Evolutionary conservation across 1,140 invertebrate species (phyloP).

Genomic region (Patella vulgata): DNA sequence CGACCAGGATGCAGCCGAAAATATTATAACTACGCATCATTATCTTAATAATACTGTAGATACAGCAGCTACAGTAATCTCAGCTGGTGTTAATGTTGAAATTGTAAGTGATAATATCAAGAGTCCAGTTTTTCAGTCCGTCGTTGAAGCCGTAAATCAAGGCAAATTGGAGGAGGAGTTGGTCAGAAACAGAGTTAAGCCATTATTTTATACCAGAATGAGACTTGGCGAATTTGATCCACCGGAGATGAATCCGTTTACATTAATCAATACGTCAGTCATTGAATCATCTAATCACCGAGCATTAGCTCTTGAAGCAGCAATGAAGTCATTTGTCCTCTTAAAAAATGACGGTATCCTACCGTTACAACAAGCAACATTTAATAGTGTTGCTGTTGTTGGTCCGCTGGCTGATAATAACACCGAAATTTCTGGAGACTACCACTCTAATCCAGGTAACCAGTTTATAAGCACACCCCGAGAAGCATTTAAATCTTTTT

Average conservation of each 20-base stretch:
- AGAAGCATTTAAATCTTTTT: slow-evolving; percentile 42
- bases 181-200: slow-evolving; percentile 48
- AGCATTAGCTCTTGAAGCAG: slow-evolving; percentile 42
- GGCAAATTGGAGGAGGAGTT: slow-evolving; percentile 38
- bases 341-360: slow-evolving; percentile 52
- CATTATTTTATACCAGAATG: slow-evolving; percentile 63
- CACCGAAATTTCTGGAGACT: slow-evolving; percentile 57
- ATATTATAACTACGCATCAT: slow-evolving; percentile 41
- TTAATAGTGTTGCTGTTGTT: slow-evolving; percentile 41
- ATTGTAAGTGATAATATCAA: slow-evolving; percentile 22
- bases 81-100: slow-evolving; percentile 56
- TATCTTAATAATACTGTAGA: slow-evolving; percentile 39
- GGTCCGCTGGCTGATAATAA: slow-evolving; percentile 64
- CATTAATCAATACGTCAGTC: slow-evolving; percentile 32
- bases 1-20: slow-evolving; percentile 51
- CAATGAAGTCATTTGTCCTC: slow-evolving; percentile 55
- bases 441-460: slow-evolving; percentile 45
- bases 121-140: slow-evolving; percentile 10
- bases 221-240: slow-evolving; percentile 63
- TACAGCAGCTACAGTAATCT: slow-evolving; percentile 43
- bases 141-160: slow-evolving; percentile 42
- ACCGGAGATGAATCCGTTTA: slow-evolving; percentile 53
- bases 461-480: slow-evolving; percentile 51
- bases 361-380: slow-evolving; percentile 15
- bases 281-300: slow-evolving; percentile 51